Conservation (phyloP, 2,113 vertebrate genomes). For the Nicator chloris region DNA sequence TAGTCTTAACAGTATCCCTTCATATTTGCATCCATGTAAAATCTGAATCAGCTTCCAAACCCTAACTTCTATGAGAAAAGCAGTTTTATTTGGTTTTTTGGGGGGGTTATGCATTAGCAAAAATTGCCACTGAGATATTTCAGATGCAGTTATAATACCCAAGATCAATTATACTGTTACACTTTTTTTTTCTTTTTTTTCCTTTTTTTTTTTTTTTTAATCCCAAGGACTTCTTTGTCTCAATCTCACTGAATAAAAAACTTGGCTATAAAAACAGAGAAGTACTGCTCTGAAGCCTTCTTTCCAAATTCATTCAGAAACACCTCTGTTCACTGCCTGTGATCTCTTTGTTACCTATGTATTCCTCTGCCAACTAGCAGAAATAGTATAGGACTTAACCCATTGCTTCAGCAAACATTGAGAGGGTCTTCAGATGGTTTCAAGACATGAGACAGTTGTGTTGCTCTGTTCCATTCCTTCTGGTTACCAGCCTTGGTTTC, state of each 20-base stretch:
- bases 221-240: neutral
- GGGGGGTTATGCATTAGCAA: neutral
- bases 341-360: neutral
- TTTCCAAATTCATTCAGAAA: neutral
- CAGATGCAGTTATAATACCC: neutral
- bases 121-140: neutral
- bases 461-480: neutral
- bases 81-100: neutral
- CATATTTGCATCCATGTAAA: neutral
- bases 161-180: neutral
- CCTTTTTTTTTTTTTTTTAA: neutral
- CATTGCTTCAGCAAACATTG: neutral
- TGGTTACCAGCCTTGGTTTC: neutral
- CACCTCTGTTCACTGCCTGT: neutral
- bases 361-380: neutral
- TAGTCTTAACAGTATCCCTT: neutral
- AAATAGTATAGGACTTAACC: neutral
- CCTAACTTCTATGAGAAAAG: neutral
- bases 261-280: neutral
- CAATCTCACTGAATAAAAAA: constrained; percentile 8
- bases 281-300: neutral
- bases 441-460: neutral
- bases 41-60: neutral
- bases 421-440: neutral
- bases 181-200: neutral